Conservation (phyloP, 2,113 vertebrate genomes). For the Ctenodactylus gundi region DNA sequence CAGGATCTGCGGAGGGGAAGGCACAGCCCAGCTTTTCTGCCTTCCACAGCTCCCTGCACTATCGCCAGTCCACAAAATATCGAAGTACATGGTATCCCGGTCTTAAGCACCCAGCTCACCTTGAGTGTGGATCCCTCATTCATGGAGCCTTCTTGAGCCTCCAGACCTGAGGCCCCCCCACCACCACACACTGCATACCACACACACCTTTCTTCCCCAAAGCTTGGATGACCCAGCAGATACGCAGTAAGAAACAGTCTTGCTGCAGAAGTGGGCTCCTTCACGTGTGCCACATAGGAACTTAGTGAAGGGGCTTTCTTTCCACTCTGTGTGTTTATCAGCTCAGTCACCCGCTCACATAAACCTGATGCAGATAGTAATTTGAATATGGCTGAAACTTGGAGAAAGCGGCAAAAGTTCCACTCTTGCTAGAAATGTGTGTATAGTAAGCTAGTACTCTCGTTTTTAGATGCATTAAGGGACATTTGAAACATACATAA, state of each 20-base stretch:
- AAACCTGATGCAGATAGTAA: not conserved
- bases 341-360: not conserved
- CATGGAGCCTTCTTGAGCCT: too few species aligned
- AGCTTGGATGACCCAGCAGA: not conserved
- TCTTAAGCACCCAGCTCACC: not conserved
- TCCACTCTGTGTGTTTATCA: not conserved
- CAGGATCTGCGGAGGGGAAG: not conserved
- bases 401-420: not conserved
- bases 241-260: not conserved
- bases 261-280: not conserved
- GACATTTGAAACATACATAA: not conserved
- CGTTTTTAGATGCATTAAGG: not conserved
- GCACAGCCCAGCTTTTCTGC: not conserved
- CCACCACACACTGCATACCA: too few species aligned
- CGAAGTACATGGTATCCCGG: not conserved
- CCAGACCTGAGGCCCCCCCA: accelerated
- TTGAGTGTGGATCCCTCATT: not conserved
- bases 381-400: not conserved
- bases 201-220: too few species aligned
- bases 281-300: not conserved
- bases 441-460: not conserved
- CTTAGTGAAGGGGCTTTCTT: not conserved
- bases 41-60: not conserved
- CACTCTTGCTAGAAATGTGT: not conserved
- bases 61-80: not conserved